Percentiles rank a stretch among this genome's conserved stretches.
These are phyloP conservation scores for Luperina testacea DNA, from an alignment of 2,888 invertebrate species.

Conservation along the genomic window DNA sequence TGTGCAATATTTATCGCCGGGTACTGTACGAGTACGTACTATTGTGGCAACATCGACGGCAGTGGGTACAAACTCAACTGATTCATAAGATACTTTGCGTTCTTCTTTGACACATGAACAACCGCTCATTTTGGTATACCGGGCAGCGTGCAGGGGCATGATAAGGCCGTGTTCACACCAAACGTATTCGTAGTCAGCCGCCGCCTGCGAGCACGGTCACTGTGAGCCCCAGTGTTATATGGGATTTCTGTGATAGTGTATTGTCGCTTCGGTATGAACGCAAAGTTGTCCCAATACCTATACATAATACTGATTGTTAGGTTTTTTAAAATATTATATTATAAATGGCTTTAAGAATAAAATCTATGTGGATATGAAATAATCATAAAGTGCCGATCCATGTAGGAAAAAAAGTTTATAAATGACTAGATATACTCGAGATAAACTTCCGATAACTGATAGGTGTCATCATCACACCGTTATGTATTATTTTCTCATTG, in stretches of 20 bases:
- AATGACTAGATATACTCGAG: conserved; percentile 54
- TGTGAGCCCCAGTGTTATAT: neutral
- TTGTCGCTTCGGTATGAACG: neutral
- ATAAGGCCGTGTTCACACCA: neutral
- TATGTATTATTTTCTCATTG: conserved; percentile 30
- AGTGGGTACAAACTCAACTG: neutral
- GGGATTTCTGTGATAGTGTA: neutral
- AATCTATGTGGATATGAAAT: conserved; percentile 19
- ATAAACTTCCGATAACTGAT: conserved; percentile 56
- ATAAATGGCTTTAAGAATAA: conserved; percentile 12
- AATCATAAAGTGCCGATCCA: conserved; percentile 44
- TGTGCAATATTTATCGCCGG: too few relatives aligned
- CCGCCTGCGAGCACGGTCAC: neutral
- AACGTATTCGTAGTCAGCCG: neutral
- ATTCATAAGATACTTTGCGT: neutral
- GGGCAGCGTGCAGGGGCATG: neutral
- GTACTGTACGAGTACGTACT: too few relatives aligned
- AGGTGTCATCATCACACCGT: conserved; percentile 39
- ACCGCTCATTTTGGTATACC: neutral
- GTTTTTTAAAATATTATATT: neutral
- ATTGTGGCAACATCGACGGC: neutral
- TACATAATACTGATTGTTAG: neutral
- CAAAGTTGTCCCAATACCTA: neutral
- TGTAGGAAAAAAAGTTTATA: conserved; percentile 53
- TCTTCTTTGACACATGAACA: neutral